phyloP scores from a whole-genome alignment of 2,113 vertebrate species.

The Sminthopsis crassicaudata region DNA sequence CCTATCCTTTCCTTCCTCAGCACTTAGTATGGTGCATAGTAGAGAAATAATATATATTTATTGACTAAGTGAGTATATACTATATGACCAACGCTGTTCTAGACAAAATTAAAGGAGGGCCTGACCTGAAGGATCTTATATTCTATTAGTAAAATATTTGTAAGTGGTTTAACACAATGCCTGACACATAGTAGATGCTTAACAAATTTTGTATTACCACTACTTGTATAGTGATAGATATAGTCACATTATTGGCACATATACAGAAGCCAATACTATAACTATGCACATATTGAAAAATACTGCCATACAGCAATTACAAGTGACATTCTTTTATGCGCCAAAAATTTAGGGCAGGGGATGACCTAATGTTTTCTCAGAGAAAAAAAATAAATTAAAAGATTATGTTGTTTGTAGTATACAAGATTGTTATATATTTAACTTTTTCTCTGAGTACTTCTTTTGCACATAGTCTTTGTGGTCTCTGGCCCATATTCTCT shows the following conservation, averaged over 20 bases:
- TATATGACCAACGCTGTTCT: neutral
- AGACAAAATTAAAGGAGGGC: neutral
- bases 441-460: neutral
- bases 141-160: neutral
- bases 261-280: neutral
- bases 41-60: neutral
- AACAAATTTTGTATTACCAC: neutral
- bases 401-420: neutral
- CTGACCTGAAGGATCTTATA: neutral
- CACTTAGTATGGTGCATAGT: neutral
- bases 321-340: neutral
- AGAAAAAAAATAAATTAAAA: neutral
- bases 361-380: neutral
- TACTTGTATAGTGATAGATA: neutral
- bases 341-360: neutral
- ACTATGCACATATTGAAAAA: neutral
- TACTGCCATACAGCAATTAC: neutral
- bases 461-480: neutral
- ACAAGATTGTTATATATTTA: neutral
- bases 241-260: neutral
- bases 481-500: neutral
- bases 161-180: neutral
- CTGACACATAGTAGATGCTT: neutral
- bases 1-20: neutral
- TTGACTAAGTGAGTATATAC: neutral